phyloP scores from a whole-genome alignment of 2,888 invertebrate species.

The Epinotia ramella region DNA sequence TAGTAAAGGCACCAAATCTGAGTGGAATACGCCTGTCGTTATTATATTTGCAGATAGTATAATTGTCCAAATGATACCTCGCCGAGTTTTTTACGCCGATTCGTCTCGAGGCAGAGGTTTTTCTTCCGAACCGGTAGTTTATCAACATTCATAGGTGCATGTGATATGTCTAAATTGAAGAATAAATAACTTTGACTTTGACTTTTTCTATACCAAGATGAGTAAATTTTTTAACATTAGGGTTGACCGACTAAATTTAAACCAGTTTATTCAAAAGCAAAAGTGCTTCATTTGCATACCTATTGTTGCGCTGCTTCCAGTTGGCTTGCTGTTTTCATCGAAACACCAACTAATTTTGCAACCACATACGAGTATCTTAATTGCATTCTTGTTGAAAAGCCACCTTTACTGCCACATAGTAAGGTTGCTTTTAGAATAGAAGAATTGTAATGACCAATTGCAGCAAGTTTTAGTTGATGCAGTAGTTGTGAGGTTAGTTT shows the following conservation, averaged over 20 bases:
- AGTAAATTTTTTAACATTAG: not conserved
- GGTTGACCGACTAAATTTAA: not conserved
- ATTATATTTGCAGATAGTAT: too few species aligned
- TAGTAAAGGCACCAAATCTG: too few species aligned
- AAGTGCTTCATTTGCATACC: constrained; percentile 15
- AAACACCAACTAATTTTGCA: not conserved
- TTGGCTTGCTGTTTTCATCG: constrained; percentile 1
- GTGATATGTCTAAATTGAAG: too few species aligned
- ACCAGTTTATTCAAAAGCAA: constrained; percentile 4
- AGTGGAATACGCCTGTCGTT: too few species aligned
- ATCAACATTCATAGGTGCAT: too few species aligned
- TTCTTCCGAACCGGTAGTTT: too few species aligned
- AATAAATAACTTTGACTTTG: too few species aligned
- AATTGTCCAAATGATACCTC: too few species aligned
- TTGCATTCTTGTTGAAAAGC: not conserved
- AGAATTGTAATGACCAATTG: not conserved
- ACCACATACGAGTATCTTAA: not conserved
- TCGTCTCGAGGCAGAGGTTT: too few species aligned
- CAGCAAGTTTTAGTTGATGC: not conserved
- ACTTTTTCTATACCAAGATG: not conserved
- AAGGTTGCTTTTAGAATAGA: not conserved
- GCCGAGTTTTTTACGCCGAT: too few species aligned
- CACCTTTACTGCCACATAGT: not conserved
- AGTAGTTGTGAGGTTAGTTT: not conserved
- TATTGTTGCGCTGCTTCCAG: constrained; percentile 2